Evolutionary conservation across 2,797 vertebrate species (phyloP), one percentile per base, ranked within the genome.

Genomic region (Hylomyscus alleni): DNA sequence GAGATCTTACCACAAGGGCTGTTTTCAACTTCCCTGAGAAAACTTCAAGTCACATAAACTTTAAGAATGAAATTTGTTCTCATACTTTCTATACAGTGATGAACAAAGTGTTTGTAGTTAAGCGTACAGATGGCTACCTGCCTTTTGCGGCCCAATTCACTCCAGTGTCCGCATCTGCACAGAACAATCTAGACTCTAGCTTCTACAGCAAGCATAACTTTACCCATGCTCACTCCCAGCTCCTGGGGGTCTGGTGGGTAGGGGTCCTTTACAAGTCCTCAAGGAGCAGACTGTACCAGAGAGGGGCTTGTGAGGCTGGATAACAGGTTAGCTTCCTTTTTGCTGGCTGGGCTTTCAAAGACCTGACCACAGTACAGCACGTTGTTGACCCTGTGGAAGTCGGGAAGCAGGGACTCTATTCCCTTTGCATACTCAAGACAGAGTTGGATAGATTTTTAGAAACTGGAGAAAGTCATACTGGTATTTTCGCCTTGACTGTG

Each of bases 371-470:
- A 31, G 47, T 69, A 76, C 52, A 89, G 60, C 69, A 73, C 56
- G 34, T 62, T 69, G 40, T 85, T 91, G 76, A 67, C 78, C 67
- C 44, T 52, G 14, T 72, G 47, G 73, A 90, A 93, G 80, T 10
- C 2, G 58, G 56, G 69, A 67, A 95, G 80, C 58, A 50, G 77
- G 67, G 3, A 40, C 85, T 29, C 19, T 90, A 62, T 88, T 54
- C 47, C 88, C 72, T n/a, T 76, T 67, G 44, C 6, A 62, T 60
- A 24, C 47, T 93, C 47, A 77, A 44, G 62, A 83, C 26, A 76
- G 93, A 97, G 40, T 65, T 19, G 7, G 37, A 2, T 9, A 44
- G 8, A 17, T 92, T 96, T 96, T 84, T 75, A 95, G 90, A 44
- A 75, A 78, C 50, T 65, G 13, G 69, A 96, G 81, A 56, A 73